Base-by-base conservation (phyloP, 92 coral and sea anemone genomes). In the Siderastrea radians region DNA sequence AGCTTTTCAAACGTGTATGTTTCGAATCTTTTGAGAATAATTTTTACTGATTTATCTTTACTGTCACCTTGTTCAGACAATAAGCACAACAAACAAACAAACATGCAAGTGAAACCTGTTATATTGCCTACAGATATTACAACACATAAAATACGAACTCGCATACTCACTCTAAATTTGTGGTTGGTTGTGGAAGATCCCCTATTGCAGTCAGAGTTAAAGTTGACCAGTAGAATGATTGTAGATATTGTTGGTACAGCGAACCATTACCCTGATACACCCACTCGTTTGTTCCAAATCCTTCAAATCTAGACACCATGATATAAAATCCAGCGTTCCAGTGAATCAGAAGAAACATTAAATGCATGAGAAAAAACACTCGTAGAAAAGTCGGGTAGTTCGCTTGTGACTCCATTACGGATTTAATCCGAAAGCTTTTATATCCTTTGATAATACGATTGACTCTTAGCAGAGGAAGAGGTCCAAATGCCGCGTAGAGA, bases 281-380 rank as follows among this genome's bases (percentile, higher is more conserved):
- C 99, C 99, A 97, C 8, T 84, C 85, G 51, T 97, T 95, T 0
- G 94, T 90, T 1, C 99, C 98, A 84, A 97, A 95, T n/a, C 99
- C 99, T 75, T 97, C 99, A 66, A 94, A 94, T 12, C 97, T 81
- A 52, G 98, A 93, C 26, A 97, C 91, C 92, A 97, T 86, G 68
- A 87, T 86, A 73, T 97, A 97, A 12, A 97, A 81, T 7, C 96
- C 98, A 48, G 99, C 99, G 87, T 97, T 97, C 99, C 99, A 97
- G 89, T 97, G 98, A 43, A 97, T 94, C 60, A 95, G 70, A n/a
- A 97, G 70, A 77, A 97, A 94, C 99, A 97, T 97, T 19, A 97
- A 75, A 84, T 97, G 99, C 81, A 97, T 78, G 7, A 97, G 94
- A 49, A 94, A 94, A 54, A 97, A 95, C 14, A 97, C 90, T 2